These are phyloP conservation scores for Harlomillsia oculata DNA, from an alignment of 1,140 invertebrate species.

Conservation along the genomic window DNA sequence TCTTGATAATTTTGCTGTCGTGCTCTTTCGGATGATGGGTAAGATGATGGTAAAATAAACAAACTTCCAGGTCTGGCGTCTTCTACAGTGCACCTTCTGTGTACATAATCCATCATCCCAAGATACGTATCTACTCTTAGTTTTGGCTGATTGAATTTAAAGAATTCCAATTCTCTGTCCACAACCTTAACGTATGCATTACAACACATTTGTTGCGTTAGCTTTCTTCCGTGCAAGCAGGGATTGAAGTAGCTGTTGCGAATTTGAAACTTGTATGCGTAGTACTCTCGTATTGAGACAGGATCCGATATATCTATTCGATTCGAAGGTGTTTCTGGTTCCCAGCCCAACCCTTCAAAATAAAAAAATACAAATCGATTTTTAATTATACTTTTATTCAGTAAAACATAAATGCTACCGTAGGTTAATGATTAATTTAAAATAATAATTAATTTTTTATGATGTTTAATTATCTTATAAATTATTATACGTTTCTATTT, in stretches of 20 bases:
- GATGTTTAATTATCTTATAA: no score
- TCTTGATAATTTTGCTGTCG: slow-evolving; percentile 41
- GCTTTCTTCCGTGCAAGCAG: slow-evolving; percentile 17
- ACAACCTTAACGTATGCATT: slow-evolving; percentile 38
- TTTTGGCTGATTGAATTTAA: slow-evolving; percentile 34
- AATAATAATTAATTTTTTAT: no score
- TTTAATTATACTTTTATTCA: no score
- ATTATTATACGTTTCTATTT: no score
- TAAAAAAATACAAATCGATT: no score
- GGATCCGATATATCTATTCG: no score
- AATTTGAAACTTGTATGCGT: no score
- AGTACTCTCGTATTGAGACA: no score
- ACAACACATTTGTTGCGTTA: slow-evolving; percentile 38
- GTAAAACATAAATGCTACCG: no score
- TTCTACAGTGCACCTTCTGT: neutral
- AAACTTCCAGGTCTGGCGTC: slow-evolving; percentile 9
- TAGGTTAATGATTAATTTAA: no score
- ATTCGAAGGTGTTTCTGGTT: no score
- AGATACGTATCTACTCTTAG: slow-evolving; percentile 35
- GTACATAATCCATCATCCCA: slow-evolving; percentile 30
- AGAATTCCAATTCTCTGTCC: slow-evolving; percentile 35
- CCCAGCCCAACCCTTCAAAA: no score
- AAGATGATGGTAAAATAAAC: slow-evolving; percentile 27
- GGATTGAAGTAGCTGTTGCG: slow-evolving; percentile 32
- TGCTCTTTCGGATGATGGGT: slow-evolving; percentile 36